These are phyloP conservation scores for Colletes gigas DNA, from an alignment of 1,140 invertebrate species.

Conservation along the genomic window DNA sequence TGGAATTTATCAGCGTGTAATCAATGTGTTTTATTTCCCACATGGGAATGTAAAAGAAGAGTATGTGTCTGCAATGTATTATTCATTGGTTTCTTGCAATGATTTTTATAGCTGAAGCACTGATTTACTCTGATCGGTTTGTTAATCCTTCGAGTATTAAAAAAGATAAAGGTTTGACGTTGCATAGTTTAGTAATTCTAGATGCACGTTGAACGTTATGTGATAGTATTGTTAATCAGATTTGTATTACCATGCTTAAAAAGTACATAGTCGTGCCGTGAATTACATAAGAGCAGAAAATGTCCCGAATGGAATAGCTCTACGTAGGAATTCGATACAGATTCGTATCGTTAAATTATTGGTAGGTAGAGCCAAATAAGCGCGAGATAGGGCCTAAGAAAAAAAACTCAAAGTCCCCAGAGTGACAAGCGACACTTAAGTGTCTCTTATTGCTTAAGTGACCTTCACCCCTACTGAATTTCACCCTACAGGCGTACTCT, in stretches of 20 bases:
- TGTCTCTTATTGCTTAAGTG: constrained; percentile 5
- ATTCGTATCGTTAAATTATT: not conserved
- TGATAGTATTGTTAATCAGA: not conserved
- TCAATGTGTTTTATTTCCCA: too few relatives aligned
- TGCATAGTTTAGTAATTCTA: not conserved
- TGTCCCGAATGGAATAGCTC: not conserved
- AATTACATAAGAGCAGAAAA: not conserved
- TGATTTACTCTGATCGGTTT: too few relatives aligned
- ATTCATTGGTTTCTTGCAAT: too few relatives aligned
- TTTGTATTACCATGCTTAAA: not conserved
- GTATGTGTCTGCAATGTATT: too few relatives aligned
- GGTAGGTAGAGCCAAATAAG: not conserved
- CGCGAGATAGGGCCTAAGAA: not conserved
- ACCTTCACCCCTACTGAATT: constrained; percentile 2
- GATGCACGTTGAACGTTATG: not conserved
- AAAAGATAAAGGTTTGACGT: not conserved
- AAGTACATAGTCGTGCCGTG: not conserved
- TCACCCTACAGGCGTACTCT: not conserved
- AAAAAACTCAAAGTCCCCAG: not conserved
- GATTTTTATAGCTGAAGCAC: too few relatives aligned
- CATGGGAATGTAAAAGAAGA: too few relatives aligned
- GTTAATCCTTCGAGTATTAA: too few relatives aligned
- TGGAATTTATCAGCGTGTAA: too few relatives aligned
- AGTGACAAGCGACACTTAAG: constrained; percentile 9
- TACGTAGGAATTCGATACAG: not conserved